phyloP scores from a whole-genome alignment of 2,797 vertebrate species.

The Lophotriccus pileatus region DNA sequence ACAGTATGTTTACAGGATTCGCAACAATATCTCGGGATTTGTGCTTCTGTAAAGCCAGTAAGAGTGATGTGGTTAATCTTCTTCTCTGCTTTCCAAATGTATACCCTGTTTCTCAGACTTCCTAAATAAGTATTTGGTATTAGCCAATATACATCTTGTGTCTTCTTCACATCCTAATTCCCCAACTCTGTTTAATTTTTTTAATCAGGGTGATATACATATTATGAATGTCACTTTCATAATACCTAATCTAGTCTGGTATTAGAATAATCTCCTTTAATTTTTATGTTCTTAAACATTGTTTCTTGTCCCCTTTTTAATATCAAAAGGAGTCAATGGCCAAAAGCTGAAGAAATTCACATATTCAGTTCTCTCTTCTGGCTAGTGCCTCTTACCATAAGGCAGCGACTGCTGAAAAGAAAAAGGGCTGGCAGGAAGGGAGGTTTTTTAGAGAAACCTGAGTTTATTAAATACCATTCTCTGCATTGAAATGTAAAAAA shows the following conservation, averaged over 20 bases:
- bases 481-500: neutral
- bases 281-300: neutral
- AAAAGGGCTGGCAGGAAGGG: neutral
- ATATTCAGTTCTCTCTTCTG: neutral
- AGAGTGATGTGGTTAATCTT: constrained; percentile 29
- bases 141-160: neutral
- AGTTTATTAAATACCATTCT: neutral
- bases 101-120: neutral
- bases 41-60: neutral
- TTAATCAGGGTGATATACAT: neutral
- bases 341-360: neutral
- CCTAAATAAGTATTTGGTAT: neutral
- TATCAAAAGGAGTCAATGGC: neutral
- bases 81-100: neutral
- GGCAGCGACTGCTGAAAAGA: neutral
- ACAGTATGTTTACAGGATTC: constrained; percentile 1
- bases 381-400: neutral
- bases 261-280: constrained; percentile 3
- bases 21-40: constrained; percentile 34
- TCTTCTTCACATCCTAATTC: neutral
- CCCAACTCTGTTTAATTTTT: neutral
- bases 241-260: neutral
- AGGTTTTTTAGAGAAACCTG: neutral
- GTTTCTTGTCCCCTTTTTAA: neutral
- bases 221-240: neutral